These are phyloP conservation scores for Campaea margaritaria DNA, from an alignment of 2,888 invertebrate species.

Conservation along the genomic window DNA sequence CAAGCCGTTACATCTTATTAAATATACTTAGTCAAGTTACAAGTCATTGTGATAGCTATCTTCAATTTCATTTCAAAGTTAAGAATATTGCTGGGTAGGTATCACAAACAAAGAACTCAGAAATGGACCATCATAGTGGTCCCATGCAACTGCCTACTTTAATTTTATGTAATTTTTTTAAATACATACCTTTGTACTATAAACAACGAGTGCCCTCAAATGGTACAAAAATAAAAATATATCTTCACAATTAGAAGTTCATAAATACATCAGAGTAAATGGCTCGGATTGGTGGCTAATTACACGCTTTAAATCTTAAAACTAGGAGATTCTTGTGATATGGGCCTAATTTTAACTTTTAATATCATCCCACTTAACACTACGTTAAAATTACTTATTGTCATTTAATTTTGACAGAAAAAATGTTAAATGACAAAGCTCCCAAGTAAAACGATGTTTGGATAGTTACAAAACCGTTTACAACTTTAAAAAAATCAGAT, in stretches of 20 bases:
- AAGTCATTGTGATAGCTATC: neutral
- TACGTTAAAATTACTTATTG: slow-evolving; percentile 61
- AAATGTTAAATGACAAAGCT: slow-evolving; percentile 32
- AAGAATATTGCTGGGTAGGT: neutral
- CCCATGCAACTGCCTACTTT: slow-evolving; percentile 6
- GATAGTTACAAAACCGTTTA: neutral
- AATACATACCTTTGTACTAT: slow-evolving; percentile 39
- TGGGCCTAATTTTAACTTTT: slow-evolving; percentile 39
- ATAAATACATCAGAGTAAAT: slow-evolving; percentile 55
- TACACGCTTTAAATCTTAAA: slow-evolving; percentile 40
- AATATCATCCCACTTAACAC: slow-evolving; percentile 41
- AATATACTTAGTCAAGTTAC: too few relatives aligned
- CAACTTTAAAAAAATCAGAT: slow-evolving; percentile 15
- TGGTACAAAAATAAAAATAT: slow-evolving; percentile 36
- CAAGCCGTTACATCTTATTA: too few relatives aligned
- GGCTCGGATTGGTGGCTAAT: slow-evolving; percentile 78
- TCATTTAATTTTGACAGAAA: slow-evolving; percentile 58
- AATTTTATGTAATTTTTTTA: slow-evolving; percentile 3
- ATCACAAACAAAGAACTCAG: neutral
- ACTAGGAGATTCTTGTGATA: slow-evolving; percentile 61
- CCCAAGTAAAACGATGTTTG: slow-evolving; percentile 12
- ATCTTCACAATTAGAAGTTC: slow-evolving; percentile 40
- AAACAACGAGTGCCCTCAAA: slow-evolving; percentile 19
- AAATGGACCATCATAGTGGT: slow-evolving; percentile 10
- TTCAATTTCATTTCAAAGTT: neutral